These are phyloP conservation scores for Hesperia comma DNA, from an alignment of 2,888 invertebrate genomes.

Conservation along the genomic window DNA sequence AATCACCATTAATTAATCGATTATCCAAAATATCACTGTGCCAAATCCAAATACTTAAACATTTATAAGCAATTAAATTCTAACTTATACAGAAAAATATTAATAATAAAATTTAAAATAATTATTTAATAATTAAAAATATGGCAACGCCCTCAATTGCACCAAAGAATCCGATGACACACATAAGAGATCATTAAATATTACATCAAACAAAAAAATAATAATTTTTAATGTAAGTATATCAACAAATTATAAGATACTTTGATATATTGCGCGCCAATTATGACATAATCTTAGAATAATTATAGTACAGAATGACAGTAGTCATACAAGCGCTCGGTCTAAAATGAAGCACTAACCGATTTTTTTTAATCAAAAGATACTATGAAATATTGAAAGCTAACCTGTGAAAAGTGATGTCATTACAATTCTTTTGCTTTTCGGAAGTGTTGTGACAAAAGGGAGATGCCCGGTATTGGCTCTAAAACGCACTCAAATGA, in stretches of 20 bases:
- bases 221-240: conserved; percentile 29
- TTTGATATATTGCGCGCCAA: background rate
- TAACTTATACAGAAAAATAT: conserved; percentile 10
- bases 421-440: too few species aligned
- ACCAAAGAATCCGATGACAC: conserved; percentile 56
- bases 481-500: too few species aligned
- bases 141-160: conserved; percentile 56
- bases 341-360: too few species aligned
- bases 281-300: too few species aligned
- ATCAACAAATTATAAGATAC: conserved; percentile 22
- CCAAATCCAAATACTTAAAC: background rate
- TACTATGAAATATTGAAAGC: too few species aligned
- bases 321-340: too few species aligned
- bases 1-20: too few species aligned
- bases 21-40: conserved; percentile 5
- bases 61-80: background rate
- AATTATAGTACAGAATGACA: too few species aligned
- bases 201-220: conserved; percentile 36
- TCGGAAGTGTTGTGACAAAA: too few species aligned
- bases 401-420: too few species aligned
- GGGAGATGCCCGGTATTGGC: too few species aligned
- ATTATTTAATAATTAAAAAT: conserved; percentile 40
- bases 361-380: too few species aligned
- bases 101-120: conserved; percentile 23
- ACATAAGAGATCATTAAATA: conserved; percentile 53